Evolutionary conservation across 2,888 invertebrate genomes (phyloP), one percentile per base, ranked within the genome.

Genomic region (Ramazzottius varieornatus): DNA sequence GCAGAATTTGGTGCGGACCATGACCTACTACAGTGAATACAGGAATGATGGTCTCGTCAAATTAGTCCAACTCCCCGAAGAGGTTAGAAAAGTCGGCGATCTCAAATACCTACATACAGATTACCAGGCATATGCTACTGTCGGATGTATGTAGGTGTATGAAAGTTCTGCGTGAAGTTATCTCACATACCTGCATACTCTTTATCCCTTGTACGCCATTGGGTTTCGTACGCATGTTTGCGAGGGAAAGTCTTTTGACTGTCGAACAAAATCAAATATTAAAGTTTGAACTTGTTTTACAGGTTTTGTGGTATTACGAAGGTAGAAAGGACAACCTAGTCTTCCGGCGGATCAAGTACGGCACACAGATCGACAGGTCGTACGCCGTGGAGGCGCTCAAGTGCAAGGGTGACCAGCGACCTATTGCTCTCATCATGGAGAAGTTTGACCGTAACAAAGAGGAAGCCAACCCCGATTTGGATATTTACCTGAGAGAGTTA

Each of bases 371-470:
- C 29, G 54, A 54, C 29, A 8, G 54, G 4, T 54, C 54, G 20
- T 54, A 54, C 54, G 54, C 54, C 54, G 54, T 54, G 29, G 54
- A 54, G 29, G 54, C 54, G 29, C 24, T 54, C 16, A 54, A 54
- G 54, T 54, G 54, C 29, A 54, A 54, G 24, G 54, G 54, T 4
- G 54, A 54, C 4, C 54, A 54, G 20, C 54, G 54, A 4, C 54
- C 54, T 4, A 29, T 54, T 16, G 54, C 54, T 8, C 4, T 54
- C 16, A 29, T 54, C 4, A 4, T 4, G 29, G 54, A 54, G 29
- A 54, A 54, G 29, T 54, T 54, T 54, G 54, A 54, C 54, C 54
- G 54, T 4, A 29, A 54, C 29, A 8, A 8, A 20, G 16, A 13
- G 29, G 20, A 24, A 8, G n/a, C 20, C n/a, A 24, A 54, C 24